phyloP scores from a whole-genome alignment of 92 coral and sea anemone species.

The Actinernus sp. region DNA sequence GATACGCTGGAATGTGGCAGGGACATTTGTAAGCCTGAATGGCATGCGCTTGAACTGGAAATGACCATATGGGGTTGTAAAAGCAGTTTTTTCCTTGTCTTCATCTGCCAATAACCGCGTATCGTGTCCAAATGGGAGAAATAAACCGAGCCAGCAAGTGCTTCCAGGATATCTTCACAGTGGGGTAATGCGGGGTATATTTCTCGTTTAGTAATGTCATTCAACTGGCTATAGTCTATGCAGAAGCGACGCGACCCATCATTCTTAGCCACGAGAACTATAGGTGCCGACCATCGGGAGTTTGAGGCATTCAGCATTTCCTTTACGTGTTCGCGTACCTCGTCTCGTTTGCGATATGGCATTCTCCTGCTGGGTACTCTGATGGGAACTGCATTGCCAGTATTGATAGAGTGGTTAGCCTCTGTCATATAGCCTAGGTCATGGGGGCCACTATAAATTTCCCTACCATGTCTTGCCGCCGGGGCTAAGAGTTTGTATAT shows the following conservation, averaged over 20 bases:
- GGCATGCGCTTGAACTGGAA: constrained; percentile 58
- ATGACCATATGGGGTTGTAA: constrained; percentile 50
- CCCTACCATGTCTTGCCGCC: no score
- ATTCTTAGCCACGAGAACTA: constrained; percentile 60
- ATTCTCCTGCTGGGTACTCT: no score
- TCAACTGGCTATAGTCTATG: constrained; percentile 51
- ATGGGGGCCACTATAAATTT: no score
- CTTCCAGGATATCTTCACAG: constrained; percentile 43
- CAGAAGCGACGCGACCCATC: constrained; percentile 50
- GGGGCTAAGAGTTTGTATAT: no score
- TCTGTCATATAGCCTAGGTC: no score
- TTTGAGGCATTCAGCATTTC: no score
- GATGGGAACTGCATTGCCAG: no score
- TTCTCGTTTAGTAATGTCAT: constrained; percentile 22
- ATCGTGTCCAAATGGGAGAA: constrained; percentile 19
- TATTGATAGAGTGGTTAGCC: no score
- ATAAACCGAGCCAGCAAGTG: constrained; percentile 27
- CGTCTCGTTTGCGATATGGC: no score
- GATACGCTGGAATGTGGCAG: constrained; percentile 22
- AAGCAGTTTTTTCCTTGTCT: constrained; percentile 44
- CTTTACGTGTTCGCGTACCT: no score
- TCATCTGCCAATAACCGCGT: constrained; percentile 20
- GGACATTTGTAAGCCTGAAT: constrained; percentile 40
- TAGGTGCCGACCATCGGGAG: no score
- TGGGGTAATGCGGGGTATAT: constrained; percentile 32